Base-by-base conservation (phyloP, 2,888 invertebrate genomes). In the Palloptera scutellata region DNA sequence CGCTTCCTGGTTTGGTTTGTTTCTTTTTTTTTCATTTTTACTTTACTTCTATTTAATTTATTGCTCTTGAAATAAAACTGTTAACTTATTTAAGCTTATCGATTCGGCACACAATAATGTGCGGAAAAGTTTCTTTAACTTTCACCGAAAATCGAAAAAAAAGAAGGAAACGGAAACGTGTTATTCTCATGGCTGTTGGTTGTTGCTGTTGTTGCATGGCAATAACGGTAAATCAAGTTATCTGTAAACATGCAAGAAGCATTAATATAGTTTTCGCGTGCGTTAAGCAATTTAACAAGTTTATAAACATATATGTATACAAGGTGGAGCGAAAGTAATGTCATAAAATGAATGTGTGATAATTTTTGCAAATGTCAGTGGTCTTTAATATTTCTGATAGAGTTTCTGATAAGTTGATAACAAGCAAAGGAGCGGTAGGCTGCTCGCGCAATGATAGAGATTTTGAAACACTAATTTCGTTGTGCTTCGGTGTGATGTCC, bases 211-310 rank as follows among this genome's bases (percentile, higher is more conserved):
- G 30, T 30, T 30, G 48, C 48, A 48, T 15, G 48, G 13, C 12
- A 48, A 48, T 48, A 48, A 48, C 48, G 48, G 74, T 79, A 80
- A 81, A 81, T 80, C 80, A 81, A 80, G 79, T 80, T 79, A 81
- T 78, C 76, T 78, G 71, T 71, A 77, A 78, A 79, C 81, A 80
- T 80, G 80, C 81, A 76, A 79, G 48, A 61, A 79, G 73, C 76
- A 77, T 81, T 81, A 79, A 81, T 81, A 79, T 80, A 79, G 75
- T 76, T 79, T 78, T 83, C 80, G 83, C 83, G 81, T 83, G 83
- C 78, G 75, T 80, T 74, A 75, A 75, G 75, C 81, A 81, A 82
- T 80, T 81, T 82, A 81, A 80, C 80, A 82, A 81, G 76, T 82
- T 81, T 78, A 78, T 81, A 77, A 76, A 78, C 79, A 78, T 78